Evolutionary conservation across 23 tunicate species (phyloP).

Genomic region (Oikopleura vanhoeffeni): DNA sequence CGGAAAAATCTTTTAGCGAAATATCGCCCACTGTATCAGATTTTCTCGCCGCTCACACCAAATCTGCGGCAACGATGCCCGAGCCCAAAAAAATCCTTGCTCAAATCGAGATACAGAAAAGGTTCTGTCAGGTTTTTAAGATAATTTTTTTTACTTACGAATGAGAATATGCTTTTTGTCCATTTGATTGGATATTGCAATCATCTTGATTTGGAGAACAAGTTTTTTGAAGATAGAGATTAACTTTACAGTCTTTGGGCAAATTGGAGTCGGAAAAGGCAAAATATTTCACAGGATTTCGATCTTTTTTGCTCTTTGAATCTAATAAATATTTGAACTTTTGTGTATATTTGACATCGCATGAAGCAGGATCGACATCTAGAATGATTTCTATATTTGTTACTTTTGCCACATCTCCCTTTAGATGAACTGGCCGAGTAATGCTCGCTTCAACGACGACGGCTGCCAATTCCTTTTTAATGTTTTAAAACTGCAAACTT

Average conservation of each 20-base stretch:
- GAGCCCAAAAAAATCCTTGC: too few relatives aligned
- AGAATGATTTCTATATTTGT: neutral
- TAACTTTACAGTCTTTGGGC: neutral
- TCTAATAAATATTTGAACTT: neutral
- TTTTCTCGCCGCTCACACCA: too few relatives aligned
- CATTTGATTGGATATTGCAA: neutral
- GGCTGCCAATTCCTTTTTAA: neutral
- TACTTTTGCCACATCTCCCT: neutral
- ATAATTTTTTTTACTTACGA: constrained; percentile 1
- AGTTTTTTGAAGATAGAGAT: neutral
- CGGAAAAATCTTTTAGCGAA: too few relatives aligned
- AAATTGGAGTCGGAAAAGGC: neutral
- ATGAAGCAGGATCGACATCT: neutral
- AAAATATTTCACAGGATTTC: neutral
- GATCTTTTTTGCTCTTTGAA: neutral
- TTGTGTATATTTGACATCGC: neutral
- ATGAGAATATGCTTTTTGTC: neutral
- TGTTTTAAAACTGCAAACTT: neutral
- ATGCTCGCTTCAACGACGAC: neutral
- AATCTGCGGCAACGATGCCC: too few relatives aligned
- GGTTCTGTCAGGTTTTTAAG: too few relatives aligned
- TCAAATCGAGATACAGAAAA: too few relatives aligned
- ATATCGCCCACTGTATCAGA: too few relatives aligned
- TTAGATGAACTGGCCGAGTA: neutral
- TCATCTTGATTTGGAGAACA: neutral